Percentiles rank a stretch among this genome's conserved stretches.
Evolutionary conservation across 2,797 vertebrate species (phyloP).

Genomic region (Tenualosa ilisha): DNA sequence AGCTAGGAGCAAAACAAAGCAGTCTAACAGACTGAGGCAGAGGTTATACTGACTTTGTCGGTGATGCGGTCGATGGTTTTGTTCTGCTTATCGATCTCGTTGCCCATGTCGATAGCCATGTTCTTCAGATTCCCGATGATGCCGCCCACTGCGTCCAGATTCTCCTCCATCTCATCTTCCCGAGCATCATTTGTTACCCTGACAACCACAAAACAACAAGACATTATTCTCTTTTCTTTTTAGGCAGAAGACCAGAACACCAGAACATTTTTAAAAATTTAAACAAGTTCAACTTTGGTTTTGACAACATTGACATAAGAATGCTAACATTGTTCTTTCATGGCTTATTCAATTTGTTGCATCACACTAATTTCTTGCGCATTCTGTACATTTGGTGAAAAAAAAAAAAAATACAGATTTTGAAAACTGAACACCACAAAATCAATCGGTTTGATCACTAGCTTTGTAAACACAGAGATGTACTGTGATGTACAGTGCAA

Average conservation of each 20-base stretch:
- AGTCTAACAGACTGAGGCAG: background rate
- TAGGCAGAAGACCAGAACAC: background rate
- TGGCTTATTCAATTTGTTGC: too few species aligned
- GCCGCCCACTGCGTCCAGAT: constrained; percentile 85
- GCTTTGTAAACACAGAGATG: background rate
- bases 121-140: constrained; percentile 90
- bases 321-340: too few species aligned
- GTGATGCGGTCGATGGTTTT: constrained; percentile 84
- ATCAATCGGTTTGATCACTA: background rate
- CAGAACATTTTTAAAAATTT: too few species aligned
- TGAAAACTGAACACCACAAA: too few species aligned
- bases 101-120: constrained; percentile 95
- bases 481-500: background rate
- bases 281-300: too few species aligned
- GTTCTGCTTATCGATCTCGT: constrained; percentile 92
- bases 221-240: background rate
- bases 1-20: background rate
- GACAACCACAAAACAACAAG: constrained; percentile 21
- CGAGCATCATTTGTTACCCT: constrained; percentile 93
- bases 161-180: constrained; percentile 98
- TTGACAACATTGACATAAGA: too few species aligned
- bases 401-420: too few species aligned
- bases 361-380: too few species aligned
- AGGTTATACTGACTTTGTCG: constrained; percentile 77
- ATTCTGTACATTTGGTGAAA: too few species aligned